Evolutionary conservation across 2,113 vertebrate genomes (phyloP).

Genomic region (Eleginops maclovinus): DNA sequence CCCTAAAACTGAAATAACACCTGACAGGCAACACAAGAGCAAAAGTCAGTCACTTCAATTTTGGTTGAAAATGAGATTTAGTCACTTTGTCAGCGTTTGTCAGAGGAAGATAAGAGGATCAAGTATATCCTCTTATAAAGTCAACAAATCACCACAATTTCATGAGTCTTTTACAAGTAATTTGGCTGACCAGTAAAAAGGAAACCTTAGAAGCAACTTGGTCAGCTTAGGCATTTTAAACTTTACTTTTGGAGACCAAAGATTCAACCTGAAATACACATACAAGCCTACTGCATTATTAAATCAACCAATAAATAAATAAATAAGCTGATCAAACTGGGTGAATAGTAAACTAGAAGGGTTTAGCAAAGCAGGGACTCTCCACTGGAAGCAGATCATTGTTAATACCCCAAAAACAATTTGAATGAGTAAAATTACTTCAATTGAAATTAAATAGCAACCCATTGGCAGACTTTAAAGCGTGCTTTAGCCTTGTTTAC

Average conservation of each 20-base stretch:
- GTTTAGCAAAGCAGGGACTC: background rate
- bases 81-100: constrained; percentile 57
- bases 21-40: constrained; percentile 3
- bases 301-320: background rate
- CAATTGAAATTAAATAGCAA: too few species aligned
- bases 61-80: constrained; percentile 46
- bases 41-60: constrained; percentile 35
- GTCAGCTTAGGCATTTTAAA: constrained; percentile 19
- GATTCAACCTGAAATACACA: background rate
- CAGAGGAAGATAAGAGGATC: constrained; percentile 61
- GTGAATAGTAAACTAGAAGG: background rate
- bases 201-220: constrained; percentile 10
- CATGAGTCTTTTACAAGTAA: constrained; percentile 32
- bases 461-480: too few species aligned
- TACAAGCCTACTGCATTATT: background rate
- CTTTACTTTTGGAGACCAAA: background rate
- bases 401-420: too few species aligned
- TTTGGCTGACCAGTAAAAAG: constrained; percentile 33
- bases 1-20: constrained; percentile 30
- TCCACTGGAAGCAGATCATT: too few species aligned
- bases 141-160: constrained; percentile 47
- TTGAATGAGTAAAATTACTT: too few species aligned
- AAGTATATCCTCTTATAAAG: constrained; percentile 63
- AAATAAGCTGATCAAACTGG: background rate
- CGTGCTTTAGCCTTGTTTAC: too few species aligned